Percentiles rank a stretch among this genome's conserved stretches.
phyloP scores from a whole-genome alignment of 2,888 invertebrate species.

The Rhagophthalmus giganteus region DNA sequence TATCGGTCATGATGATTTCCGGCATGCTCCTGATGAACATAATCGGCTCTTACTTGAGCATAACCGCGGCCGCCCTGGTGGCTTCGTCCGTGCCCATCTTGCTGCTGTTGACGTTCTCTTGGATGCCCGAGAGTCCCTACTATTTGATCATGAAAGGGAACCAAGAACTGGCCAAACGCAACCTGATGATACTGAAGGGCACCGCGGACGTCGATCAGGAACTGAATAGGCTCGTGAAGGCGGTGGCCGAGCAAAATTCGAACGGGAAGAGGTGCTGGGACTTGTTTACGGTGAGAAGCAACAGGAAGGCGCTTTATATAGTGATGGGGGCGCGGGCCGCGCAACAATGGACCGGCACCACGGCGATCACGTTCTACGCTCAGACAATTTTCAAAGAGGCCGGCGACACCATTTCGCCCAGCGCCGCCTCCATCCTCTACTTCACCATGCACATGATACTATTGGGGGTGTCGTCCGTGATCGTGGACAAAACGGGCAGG shows the following conservation, averaged over 20 bases:
- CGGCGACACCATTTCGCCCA: slow-evolving; percentile 53
- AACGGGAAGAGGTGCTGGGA: slow-evolving; percentile 58
- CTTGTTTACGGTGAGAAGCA: slow-evolving; percentile 58
- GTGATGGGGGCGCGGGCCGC: slow-evolving; percentile 61
- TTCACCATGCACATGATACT: slow-evolving; percentile 62
- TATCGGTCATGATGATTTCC: slow-evolving; percentile 60
- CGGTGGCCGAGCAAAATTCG: slow-evolving; percentile 45
- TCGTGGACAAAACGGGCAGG: slow-evolving; percentile 66
- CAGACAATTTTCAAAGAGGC: slow-evolving; percentile 61
- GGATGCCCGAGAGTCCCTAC: slow-evolving; percentile 67
- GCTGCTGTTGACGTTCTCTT: slow-evolving; percentile 61
- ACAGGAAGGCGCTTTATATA: slow-evolving; percentile 64
- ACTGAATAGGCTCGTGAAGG: slow-evolving; percentile 40
- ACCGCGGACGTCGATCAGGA: slow-evolving; percentile 57
- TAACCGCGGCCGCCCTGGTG: slow-evolving; percentile 58
- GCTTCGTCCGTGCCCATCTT: slow-evolving; percentile 62
- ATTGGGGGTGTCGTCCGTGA: slow-evolving; percentile 59
- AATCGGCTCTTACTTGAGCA: slow-evolving; percentile 62
- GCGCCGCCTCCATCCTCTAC: slow-evolving; percentile 60
- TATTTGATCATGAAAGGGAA: slow-evolving; percentile 50
- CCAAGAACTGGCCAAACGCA: slow-evolving; percentile 54
- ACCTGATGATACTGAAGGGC: slow-evolving; percentile 63
- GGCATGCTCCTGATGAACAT: slow-evolving; percentile 66
- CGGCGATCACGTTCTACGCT: slow-evolving; percentile 63
- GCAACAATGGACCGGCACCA: slow-evolving; percentile 65